Base-by-base conservation (phyloP, 1,140 invertebrate genomes). In the Centruroides sculpturatus region DNA sequence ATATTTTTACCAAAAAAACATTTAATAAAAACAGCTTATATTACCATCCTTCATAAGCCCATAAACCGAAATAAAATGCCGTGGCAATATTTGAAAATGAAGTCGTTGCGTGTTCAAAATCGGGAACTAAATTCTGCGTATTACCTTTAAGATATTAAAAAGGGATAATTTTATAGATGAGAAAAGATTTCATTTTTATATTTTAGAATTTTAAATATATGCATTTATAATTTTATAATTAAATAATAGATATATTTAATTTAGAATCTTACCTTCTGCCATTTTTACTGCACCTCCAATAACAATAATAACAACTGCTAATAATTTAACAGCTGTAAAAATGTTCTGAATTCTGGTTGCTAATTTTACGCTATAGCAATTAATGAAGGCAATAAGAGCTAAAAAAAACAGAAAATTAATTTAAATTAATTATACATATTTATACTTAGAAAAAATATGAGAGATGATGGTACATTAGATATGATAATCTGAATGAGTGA, bases 1-100 rank as follows among this genome's bases (percentile, higher is more conserved):
- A n/a, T n/a, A n/a, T n/a, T n/a, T n/a, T n/a, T n/a, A n/a, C n/a
- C n/a, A n/a, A n/a, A n/a, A n/a, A n/a, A n/a, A n/a, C n/a, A n/a
- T n/a, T n/a, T n/a, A n/a, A n/a, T n/a, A n/a, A n/a, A n/a, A n/a
- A n/a, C n/a, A n/a, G n/a, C n/a, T n/a, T n/a, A n/a, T n/a, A n/a
- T 64, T 67, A 76, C 89, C 89, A 97, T 49, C 92, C 93, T 73
- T 95, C 91, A 71, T 94, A 96, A 0, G 92, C 90, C 86, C 93
- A 97, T 0, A 97, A 76, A 0, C 92, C 92, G 54, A 85, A 90
- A 72, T 95, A 97, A 68, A 97, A 88, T 0, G 91, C 90, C n/a
- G 94, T 75, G 0, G 90, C 88, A 6, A 93, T 80, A 64, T 84
- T 79, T 7, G 86, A 86, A 2, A 84, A 73, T 35, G 81, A 81